These are phyloP conservation scores for Hetaerina americana DNA, from an alignment of 1,140 invertebrate genomes.

Conservation along the genomic window DNA sequence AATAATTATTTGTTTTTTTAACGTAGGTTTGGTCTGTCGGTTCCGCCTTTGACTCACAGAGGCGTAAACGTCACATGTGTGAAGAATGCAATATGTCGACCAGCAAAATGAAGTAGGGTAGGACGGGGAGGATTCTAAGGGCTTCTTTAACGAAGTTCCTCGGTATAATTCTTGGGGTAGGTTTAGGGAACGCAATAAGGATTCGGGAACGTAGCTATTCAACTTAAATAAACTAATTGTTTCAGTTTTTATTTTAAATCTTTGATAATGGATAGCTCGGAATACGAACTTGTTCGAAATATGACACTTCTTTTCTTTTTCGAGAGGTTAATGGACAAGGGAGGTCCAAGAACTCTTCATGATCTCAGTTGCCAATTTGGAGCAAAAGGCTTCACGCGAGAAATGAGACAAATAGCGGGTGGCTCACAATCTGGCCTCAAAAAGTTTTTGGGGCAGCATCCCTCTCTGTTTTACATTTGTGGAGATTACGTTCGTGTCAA, in stretches of 20 bases:
- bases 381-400: slow-evolving; percentile 89
- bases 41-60: not conserved
- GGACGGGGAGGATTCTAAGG: slow-evolving; percentile 5
- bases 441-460: slow-evolving; percentile 82
- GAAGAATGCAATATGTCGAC: slow-evolving; percentile 14
- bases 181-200: not conserved
- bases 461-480: slow-evolving; percentile 78
- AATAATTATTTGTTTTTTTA: no score
- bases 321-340: slow-evolving; percentile 86
- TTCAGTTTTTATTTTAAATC: not conserved
- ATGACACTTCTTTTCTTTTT: slow-evolving; percentile 92
- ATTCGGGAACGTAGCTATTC: not conserved
- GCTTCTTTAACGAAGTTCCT: slow-evolving; percentile 11
- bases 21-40: no score
- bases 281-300: slow-evolving; percentile 86
- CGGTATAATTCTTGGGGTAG: not conserved
- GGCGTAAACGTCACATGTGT: slow-evolving; percentile 7
- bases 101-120: slow-evolving; percentile 6
- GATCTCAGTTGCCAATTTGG: slow-evolving; percentile 94
- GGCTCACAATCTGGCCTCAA: slow-evolving; percentile 86
- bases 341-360: slow-evolving; percentile 83
- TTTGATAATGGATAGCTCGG: slow-evolving; percentile 69
- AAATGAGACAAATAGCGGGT: slow-evolving; percentile 89
- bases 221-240: not conserved
- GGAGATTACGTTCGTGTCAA: slow-evolving; percentile 85